phyloP scores from a whole-genome alignment of 2,113 vertebrate species.

The Coracopsis vasa region DNA sequence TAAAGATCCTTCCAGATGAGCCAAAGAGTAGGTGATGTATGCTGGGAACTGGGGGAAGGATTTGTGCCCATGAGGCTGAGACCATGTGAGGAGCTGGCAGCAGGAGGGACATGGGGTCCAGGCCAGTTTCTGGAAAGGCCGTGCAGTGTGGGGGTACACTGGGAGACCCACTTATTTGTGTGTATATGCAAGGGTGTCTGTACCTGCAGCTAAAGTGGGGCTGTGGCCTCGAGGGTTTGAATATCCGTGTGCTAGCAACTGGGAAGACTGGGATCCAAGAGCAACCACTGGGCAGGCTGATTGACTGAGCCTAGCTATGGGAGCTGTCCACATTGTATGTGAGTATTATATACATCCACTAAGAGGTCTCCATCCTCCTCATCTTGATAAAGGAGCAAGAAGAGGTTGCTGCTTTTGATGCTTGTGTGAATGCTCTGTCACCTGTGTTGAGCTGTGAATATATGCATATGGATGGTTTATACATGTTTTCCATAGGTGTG shows the following conservation, averaged over 20 bases:
- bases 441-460: background rate
- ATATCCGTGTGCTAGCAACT: fast-evolving
- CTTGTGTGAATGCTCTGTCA: background rate
- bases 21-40: background rate
- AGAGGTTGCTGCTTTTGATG: background rate
- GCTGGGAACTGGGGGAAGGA: fast-evolving
- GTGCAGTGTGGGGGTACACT: fast-evolving
- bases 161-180: background rate
- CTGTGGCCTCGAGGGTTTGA: background rate
- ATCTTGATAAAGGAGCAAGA: background rate
- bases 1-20: fast-evolving
- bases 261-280: background rate
- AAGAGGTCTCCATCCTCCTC: background rate
- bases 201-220: background rate
- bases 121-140: background rate
- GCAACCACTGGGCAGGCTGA: background rate
- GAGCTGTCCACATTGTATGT: background rate
- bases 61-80: background rate
- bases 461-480: background rate
- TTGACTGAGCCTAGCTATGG: background rate
- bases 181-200: background rate
- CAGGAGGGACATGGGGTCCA: background rate
- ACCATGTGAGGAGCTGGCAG: background rate
- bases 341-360: too few relatives aligned
- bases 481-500: fast-evolving